Percentiles rank a stretch among this genome's conserved stretches.
Evolutionary conservation across 92 coral and sea anemone species (phyloP).

Genomic region (Phymanthus crucifer): DNA sequence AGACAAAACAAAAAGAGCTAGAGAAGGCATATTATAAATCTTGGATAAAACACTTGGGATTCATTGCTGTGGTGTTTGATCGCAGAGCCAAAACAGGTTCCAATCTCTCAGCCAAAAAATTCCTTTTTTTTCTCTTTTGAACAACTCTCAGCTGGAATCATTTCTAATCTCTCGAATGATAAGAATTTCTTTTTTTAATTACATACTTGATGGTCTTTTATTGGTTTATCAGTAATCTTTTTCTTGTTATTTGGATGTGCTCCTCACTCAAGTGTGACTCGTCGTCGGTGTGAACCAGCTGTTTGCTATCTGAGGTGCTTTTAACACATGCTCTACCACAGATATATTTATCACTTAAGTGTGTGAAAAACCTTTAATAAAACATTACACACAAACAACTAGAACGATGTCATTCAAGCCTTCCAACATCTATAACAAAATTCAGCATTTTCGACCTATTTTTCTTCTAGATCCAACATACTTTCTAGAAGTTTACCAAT

Average conservation of each 20-base stretch:
- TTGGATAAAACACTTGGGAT: neutral
- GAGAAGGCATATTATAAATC: neutral
- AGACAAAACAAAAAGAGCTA: neutral
- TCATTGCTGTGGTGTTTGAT: neutral
- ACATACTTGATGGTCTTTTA: constrained; percentile 22
- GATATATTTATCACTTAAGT: neutral
- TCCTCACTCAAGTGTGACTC: constrained; percentile 13
- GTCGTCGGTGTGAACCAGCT: neutral
- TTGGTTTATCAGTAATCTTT: constrained; percentile 36
- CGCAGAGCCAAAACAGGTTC: constrained; percentile 6
- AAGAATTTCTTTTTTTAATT: constrained; percentile 18
- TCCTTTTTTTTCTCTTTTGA: neutral
- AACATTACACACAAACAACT: constrained; percentile 30
- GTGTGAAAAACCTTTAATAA: constrained; percentile 31
- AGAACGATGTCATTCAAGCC: constrained; percentile 13
- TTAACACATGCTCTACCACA: neutral
- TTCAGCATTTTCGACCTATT: neutral
- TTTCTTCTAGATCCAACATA: neutral
- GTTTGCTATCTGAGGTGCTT: neutral
- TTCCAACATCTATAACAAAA: neutral
- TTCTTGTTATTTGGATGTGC: constrained; percentile 11
- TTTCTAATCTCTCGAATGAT: constrained; percentile 1
- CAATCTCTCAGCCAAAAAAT: neutral
- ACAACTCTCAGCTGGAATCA: constrained; percentile 30
- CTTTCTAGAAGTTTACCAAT: constrained; percentile 1